Evolutionary conservation across 2,113 vertebrate species (phyloP), one percentile per base, ranked within the genome.

Genomic region (Micronycteris hirsuta): DNA sequence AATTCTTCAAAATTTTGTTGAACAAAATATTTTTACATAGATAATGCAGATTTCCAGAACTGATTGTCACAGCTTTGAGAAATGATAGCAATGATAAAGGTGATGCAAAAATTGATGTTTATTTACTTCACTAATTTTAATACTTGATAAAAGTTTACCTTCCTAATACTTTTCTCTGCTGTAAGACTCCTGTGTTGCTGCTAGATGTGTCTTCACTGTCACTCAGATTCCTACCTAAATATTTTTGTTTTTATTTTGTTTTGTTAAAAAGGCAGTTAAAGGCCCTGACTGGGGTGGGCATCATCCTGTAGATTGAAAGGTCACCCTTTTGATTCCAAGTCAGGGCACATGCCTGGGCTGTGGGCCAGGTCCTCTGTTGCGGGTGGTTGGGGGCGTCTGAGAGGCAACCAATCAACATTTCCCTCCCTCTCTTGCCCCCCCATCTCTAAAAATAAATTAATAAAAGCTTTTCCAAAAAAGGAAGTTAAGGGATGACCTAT

Each of bases 11-110:
- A 89, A 9, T 90, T 86, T 76, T 82, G 2, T 83, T 82, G 73
- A 92, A 86, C 47, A 83, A 58, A 95, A 54, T 89, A 52, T 81
- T 73, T 85, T 67, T 82, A 3, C 56, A 1, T 87, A 93, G 10
- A 47, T 68, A 73, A 89, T 47, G 41, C 6, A 88, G 17, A 67
- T 96, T 90, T 96, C 19, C 16, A 63, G 22, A 38, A 81, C 16
- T 80, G 38, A 83, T 67, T 88, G 20, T 95, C 45, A 52, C 45
- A 52, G 12, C 67, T 91, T 85, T 90, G 68, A 94, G 63, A 94
- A 11, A 54, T 74, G 15, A 5, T 67, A 74, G 22, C 36, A 82
- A 0, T 91, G 82, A 78, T 86, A 73, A 86, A 97, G 11, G 4
- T 91, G 33, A 93, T 91, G 1, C 12, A 70, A 78, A 90, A 91